These are phyloP conservation scores for Pithys albifrons DNA, from an alignment of 2,113 vertebrate species.

Conservation along the genomic window DNA sequence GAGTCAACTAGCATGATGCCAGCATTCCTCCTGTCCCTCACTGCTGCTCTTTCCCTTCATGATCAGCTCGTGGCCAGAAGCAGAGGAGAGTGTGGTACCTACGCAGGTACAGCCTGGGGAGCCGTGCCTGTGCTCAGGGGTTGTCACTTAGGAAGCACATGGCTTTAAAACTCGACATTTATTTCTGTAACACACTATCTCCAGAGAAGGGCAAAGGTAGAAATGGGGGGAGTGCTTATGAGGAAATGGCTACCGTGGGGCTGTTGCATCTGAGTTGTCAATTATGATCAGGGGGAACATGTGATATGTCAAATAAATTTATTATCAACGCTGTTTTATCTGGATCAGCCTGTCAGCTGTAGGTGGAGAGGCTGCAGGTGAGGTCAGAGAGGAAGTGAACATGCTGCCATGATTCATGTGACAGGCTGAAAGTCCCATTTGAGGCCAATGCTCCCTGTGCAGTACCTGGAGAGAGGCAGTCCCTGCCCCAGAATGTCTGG, in stretches of 20 bases:
- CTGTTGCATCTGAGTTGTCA: not conserved
- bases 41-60: not conserved
- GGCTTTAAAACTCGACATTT: not conserved
- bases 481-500: not conserved
- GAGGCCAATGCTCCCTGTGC: not conserved
- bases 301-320: not conserved
- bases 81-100: not conserved
- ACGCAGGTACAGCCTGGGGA: not conserved
- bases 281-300: accelerated
- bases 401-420: accelerated
- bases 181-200: not conserved
- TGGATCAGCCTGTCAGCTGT: not conserved
- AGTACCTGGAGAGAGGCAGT: not conserved
- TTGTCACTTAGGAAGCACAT: not conserved
- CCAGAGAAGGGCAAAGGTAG: not conserved
- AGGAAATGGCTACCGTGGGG: not conserved
- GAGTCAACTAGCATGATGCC: not conserved
- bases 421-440: not conserved
- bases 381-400: not conserved
- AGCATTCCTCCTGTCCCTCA: accelerated
- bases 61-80: not conserved
- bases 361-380: not conserved
- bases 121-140: accelerated
- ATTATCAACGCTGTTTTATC: not conserved
- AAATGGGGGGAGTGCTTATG: not conserved